Evolutionary conservation across 2,113 vertebrate genomes (phyloP).

Genomic region (Pagrus major): DNA sequence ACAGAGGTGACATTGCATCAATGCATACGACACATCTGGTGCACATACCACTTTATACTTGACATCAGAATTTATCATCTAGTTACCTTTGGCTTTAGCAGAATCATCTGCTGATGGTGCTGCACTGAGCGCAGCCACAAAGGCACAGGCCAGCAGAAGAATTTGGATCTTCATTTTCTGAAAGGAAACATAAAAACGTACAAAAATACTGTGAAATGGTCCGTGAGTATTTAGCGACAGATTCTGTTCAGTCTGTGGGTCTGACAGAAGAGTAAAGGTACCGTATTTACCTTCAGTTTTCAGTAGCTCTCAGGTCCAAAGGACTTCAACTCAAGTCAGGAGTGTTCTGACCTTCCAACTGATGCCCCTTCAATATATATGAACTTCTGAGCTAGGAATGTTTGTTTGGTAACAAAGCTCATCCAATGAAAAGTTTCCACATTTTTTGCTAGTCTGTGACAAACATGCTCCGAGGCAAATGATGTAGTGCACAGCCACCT

Average conservation of each 20-base stretch:
- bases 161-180: conserved; percentile 35
- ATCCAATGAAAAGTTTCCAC: conserved; percentile 3
- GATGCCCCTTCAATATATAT: background rate
- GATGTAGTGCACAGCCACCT: too few species aligned
- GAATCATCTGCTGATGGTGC: background rate
- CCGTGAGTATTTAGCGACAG: background rate
- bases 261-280: background rate
- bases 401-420: background rate
- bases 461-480: background rate
- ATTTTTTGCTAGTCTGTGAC: background rate
- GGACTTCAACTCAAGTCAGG: background rate
- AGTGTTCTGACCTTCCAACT: background rate
- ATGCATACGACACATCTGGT: too few species aligned
- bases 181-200: background rate
- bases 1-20: background rate
- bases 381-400: background rate
- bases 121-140: conserved; percentile 17
- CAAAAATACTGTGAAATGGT: background rate
- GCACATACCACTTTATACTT: too few species aligned
- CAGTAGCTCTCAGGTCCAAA: background rate
- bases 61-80: background rate
- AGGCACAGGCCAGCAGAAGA: background rate
- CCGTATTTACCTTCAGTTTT: conserved; percentile 17
- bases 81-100: background rate
- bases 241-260: background rate